These are phyloP conservation scores for Bombycilla garrulus DNA, from an alignment of 2,113 vertebrate species.

Conservation along the genomic window DNA sequence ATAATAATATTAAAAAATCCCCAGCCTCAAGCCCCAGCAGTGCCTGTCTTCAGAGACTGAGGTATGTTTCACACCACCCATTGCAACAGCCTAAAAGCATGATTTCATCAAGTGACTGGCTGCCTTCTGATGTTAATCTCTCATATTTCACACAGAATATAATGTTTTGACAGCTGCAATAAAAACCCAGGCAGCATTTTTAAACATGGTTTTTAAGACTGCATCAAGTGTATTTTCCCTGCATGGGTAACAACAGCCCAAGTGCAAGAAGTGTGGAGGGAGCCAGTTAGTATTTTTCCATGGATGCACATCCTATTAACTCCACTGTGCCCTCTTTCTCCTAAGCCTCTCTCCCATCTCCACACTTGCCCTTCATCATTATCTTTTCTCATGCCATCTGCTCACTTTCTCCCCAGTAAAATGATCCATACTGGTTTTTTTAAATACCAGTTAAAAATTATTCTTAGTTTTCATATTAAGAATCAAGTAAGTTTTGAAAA, in stretches of 20 bases:
- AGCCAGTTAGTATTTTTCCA: neutral
- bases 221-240: neutral
- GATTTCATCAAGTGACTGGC: neutral
- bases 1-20: neutral
- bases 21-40: neutral
- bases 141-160: neutral
- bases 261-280: neutral
- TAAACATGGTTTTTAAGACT: neutral
- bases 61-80: neutral
- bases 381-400: neutral
- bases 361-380: neutral
- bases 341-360: neutral
- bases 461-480: neutral
- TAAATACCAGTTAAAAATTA: neutral
- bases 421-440: neutral
- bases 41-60: neutral
- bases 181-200: neutral
- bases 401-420: neutral
- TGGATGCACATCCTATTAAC: neutral
- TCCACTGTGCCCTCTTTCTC: neutral
- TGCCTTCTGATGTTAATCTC: neutral
- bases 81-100: neutral
- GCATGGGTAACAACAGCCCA: neutral
- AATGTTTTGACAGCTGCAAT: neutral
- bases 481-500: neutral